Conservation (phyloP, 30 jellyfish, hydroid and myxozoan species). For the Turritopsis rubra region DNA sequence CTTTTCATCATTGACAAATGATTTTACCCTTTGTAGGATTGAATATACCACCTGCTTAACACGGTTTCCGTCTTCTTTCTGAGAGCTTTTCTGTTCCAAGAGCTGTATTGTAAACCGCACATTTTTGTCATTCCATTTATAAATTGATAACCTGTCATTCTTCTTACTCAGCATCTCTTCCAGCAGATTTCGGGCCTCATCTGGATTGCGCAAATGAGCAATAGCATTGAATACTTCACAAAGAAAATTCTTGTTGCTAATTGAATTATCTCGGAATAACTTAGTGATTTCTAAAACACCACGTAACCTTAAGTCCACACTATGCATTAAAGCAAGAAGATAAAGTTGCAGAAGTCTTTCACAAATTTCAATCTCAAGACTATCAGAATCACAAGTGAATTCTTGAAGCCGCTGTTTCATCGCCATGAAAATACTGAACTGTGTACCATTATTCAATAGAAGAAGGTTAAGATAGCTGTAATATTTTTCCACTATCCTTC, state of each 20-base stretch:
- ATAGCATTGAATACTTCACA: not conserved
- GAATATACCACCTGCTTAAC: not conserved
- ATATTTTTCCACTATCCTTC: not conserved
- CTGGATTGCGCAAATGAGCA: not conserved
- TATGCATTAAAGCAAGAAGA: not conserved
- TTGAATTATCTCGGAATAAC: not conserved
- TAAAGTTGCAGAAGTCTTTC: not conserved
- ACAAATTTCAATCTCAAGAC: not conserved
- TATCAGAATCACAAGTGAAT: not conserved
- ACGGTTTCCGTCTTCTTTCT: not conserved
- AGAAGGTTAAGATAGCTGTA: not conserved
- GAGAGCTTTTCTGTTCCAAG: not conserved
- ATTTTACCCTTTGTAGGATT: not conserved
- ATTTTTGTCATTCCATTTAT: not conserved
- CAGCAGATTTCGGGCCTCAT: not conserved
- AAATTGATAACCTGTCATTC: not conserved
- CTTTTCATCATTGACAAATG: slow-evolving; percentile 15
- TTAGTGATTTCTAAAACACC: not conserved
- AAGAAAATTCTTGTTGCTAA: not conserved
- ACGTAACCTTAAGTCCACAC: not conserved
- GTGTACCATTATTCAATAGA: not conserved
- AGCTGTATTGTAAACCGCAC: not conserved
- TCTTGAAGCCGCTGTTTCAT: not conserved
- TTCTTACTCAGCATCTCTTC: not conserved
- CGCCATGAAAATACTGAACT: not conserved